Percentiles rank a stretch among this genome's conserved stretches.
These are phyloP conservation scores for Opisthocomus hoazin DNA, from an alignment of 2,113 vertebrate species.

Conservation along the genomic window DNA sequence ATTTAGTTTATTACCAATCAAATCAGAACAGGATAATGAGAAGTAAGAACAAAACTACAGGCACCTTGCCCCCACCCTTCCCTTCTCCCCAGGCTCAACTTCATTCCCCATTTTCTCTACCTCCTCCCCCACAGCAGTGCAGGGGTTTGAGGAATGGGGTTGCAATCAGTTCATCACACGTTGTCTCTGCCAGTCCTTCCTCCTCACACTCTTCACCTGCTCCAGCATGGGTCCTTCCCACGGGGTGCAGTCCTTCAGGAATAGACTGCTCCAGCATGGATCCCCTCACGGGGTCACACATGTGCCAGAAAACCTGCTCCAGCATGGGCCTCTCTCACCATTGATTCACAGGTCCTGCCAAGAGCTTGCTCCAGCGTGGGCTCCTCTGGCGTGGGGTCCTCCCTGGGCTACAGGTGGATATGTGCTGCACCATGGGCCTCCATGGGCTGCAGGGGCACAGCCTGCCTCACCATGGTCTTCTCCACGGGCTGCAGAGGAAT, in stretches of 20 bases:
- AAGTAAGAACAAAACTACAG: not conserved
- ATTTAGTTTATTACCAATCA: not conserved
- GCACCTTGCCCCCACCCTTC: not conserved
- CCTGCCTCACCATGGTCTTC: too few relatives aligned
- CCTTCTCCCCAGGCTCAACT: not conserved
- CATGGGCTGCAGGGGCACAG: not conserved
- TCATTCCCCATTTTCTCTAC: not conserved
- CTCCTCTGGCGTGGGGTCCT: rapidly evolving
- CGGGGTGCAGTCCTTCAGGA: not conserved
- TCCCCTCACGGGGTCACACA: rapidly evolving
- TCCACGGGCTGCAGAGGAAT: not conserved
- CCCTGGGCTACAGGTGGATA: not conserved
- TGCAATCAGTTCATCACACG: rapidly evolving
- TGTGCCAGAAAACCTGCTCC: not conserved
- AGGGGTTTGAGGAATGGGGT: not conserved
- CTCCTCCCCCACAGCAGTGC: rapidly evolving
- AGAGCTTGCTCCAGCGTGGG: not conserved
- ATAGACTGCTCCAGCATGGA: rapidly evolving
- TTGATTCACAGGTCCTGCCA: not conserved
- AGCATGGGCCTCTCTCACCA: not conserved
- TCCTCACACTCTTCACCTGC: not conserved
- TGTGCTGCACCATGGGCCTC: not conserved
- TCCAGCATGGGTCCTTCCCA: not conserved
- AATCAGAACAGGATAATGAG: not conserved
- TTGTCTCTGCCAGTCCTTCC: not conserved